phyloP scores from a whole-genome alignment of 2,113 vertebrate genomes.

The Sphyrna mokarran region DNA sequence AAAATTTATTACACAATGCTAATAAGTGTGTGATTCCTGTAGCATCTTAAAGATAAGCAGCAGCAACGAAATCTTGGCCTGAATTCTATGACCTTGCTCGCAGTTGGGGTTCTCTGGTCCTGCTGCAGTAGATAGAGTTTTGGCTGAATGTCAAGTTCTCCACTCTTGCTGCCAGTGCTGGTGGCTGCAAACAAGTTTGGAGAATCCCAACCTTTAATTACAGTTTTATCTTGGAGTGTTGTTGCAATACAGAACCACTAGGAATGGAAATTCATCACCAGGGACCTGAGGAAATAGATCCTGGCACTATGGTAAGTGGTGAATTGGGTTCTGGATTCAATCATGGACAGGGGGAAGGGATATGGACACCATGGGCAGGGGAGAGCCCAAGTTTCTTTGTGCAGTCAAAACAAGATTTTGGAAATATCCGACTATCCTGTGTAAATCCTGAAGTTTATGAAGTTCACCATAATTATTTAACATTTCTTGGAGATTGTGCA shows the following conservation, averaged over 20 bases:
- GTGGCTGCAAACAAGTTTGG: no score
- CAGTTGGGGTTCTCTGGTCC: no score
- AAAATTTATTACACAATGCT: neutral
- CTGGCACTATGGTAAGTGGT: neutral
- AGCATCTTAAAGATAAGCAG: neutral
- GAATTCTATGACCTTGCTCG: no score
- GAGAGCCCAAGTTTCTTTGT: neutral
- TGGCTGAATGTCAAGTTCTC: no score
- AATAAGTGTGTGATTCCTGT: neutral
- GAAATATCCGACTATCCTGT: neutral
- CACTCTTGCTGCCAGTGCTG: no score
- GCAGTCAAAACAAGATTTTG: neutral
- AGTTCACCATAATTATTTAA: neutral
- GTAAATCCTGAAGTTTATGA: neutral
- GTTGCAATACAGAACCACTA: neutral
- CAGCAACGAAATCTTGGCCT: neutral
- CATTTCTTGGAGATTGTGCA: slow-evolving; percentile 52
- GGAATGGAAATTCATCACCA: neutral
- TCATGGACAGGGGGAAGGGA: neutral
- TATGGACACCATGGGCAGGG: neutral
- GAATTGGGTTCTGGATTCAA: neutral
- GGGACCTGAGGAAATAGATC: neutral
- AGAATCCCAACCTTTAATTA: no score
- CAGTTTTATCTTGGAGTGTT: neutral
- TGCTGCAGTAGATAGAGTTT: no score